A percentile compares a stretch with the other conserved stretches of the same genome.
phyloP scores from a whole-genome alignment of 2,797 vertebrate species.

The Betta splendens region DNA sequence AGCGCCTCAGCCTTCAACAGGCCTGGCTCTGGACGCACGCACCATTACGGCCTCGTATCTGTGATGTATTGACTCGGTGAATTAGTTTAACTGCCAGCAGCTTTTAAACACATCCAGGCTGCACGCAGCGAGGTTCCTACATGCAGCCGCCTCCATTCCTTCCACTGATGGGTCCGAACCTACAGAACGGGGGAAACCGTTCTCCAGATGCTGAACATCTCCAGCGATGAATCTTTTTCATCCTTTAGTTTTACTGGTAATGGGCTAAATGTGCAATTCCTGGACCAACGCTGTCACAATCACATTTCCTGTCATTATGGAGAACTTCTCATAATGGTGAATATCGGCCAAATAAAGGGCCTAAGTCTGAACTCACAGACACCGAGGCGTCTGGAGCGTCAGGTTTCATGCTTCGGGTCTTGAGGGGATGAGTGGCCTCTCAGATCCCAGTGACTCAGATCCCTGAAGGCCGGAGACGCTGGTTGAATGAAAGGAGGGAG shows the following conservation, averaged over 20 bases:
- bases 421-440: too few species aligned
- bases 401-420: too few species aligned
- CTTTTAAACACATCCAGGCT: slow-evolving; percentile 44
- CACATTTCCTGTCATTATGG: too few species aligned
- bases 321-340: too few species aligned
- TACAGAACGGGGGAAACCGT: neutral
- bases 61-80: slow-evolving; percentile 48
- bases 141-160: slow-evolving; percentile 27
- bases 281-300: neutral
- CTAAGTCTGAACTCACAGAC: too few species aligned
- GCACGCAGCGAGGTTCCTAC: slow-evolving; percentile 41
- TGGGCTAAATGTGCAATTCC: neutral
- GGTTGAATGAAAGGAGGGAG: too few species aligned
- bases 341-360: too few species aligned
- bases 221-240: neutral
- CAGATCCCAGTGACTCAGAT: too few species aligned
- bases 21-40: slow-evolving; percentile 79
- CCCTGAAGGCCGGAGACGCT: too few species aligned
- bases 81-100: slow-evolving; percentile 47
- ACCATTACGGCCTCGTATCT: slow-evolving; percentile 39
- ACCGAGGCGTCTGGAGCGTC: too few species aligned
- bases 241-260: neutral
- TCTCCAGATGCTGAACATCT: slow-evolving; percentile 1
- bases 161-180: slow-evolving; percentile 8
- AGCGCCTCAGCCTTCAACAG: slow-evolving; percentile 51